Evolutionary conservation across 2,888 invertebrate species (phyloP).

Genomic region (Ligdia adustata): DNA sequence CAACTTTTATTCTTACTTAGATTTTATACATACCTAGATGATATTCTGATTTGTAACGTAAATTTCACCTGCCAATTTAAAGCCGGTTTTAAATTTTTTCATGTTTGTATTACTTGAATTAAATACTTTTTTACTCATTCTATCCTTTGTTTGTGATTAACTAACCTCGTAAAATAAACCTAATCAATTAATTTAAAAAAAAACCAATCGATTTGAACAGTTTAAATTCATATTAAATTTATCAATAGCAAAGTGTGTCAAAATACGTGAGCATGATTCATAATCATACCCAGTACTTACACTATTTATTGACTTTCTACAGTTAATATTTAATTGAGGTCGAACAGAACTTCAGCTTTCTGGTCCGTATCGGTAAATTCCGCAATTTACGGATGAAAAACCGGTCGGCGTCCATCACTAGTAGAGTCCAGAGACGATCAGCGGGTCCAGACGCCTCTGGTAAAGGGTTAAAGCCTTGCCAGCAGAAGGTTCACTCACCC

Average conservation of each 20-base stretch:
- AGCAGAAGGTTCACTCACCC: constrained; percentile 70
- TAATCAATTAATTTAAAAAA: no score
- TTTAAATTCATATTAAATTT: constrained; percentile 13
- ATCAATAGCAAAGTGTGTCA: constrained; percentile 20
- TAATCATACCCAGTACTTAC: no score
- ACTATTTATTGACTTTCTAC: constrained; percentile 27
- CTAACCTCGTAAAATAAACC: no score
- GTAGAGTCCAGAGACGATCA: constrained; percentile 38
- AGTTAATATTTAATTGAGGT: constrained; percentile 19
- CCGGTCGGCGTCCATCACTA: constrained; percentile 34
- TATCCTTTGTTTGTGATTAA: no score
- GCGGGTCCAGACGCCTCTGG: constrained; percentile 38
- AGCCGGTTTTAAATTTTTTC: no score
- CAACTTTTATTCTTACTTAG: no score
- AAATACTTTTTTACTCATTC: no score
- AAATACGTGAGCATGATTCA: constrained; percentile 25
- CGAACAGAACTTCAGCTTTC: constrained; percentile 5
- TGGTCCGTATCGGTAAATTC: constrained; percentile 11
- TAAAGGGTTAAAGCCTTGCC: constrained; percentile 61
- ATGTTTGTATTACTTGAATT: no score
- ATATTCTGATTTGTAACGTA: no score
- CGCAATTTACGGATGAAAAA: constrained; percentile 30
- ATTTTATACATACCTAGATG: no score
- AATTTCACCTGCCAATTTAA: no score
- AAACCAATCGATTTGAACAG: constrained; percentile 2